These are phyloP conservation scores for Nycticorax nycticorax DNA, from an alignment of 2,113 vertebrate genomes.

Conservation along the genomic window DNA sequence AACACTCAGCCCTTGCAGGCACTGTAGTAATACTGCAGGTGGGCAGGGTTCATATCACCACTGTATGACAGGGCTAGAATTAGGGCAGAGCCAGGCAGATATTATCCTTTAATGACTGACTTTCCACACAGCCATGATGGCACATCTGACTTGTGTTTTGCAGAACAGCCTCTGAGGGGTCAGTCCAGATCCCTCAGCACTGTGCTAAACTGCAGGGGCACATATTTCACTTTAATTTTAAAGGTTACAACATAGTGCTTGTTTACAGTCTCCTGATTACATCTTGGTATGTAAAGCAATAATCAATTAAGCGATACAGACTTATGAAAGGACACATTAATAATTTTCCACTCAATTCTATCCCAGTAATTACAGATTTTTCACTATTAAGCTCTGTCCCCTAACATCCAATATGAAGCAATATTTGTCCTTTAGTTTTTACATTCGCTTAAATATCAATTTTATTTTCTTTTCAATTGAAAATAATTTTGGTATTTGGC, in stretches of 20 bases:
- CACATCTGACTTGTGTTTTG: not conserved
- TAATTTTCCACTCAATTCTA: slow-evolving; percentile 66
- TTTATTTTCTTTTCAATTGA: slow-evolving; percentile 30
- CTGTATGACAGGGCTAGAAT: not conserved
- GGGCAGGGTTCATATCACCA: not conserved
- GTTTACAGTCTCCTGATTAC: slow-evolving; percentile 48
- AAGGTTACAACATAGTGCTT: slow-evolving; percentile 6
- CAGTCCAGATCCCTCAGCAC: not conserved
- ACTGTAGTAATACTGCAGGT: not conserved
- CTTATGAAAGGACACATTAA: slow-evolving; percentile 55
- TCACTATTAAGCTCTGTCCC: slow-evolving; percentile 33
- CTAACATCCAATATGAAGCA: slow-evolving; percentile 45
- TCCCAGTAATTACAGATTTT: slow-evolving; percentile 62
- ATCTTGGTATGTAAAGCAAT: slow-evolving; percentile 43
- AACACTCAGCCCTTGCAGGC: not conserved
- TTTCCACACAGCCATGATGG: not conserved
- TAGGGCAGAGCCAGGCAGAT: not conserved
- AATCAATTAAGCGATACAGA: slow-evolving; percentile 63
- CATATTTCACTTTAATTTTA: not conserved
- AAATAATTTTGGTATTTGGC: slow-evolving; percentile 13
- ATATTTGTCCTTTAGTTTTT: slow-evolving; percentile 51
- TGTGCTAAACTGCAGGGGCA: not conserved
- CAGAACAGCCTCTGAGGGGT: not conserved
- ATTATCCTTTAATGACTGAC: no score
- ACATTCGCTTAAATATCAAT: slow-evolving; percentile 44